A percentile compares a stretch with the other conserved stretches of the same genome.
Evolutionary conservation across 1,140 invertebrate species (phyloP).

Genomic region (Rhopalosiphum padi): DNA sequence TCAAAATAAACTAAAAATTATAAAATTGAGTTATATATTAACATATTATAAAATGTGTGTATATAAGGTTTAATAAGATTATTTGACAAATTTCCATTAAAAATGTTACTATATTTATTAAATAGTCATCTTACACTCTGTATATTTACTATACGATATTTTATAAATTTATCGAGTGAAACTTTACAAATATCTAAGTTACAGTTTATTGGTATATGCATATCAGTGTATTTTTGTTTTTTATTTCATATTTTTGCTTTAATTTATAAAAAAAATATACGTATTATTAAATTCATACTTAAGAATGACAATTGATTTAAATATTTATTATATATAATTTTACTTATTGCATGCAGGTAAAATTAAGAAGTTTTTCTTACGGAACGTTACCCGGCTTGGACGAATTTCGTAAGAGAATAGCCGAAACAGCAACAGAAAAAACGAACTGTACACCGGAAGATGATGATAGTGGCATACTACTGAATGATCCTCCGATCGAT

Average conservation of each 20-base stretch:
- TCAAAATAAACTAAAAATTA: neutral
- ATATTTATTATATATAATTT: neutral
- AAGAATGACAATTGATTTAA: neutral
- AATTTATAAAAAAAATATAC: neutral
- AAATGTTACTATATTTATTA: too few relatives aligned
- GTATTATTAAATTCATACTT: neutral
- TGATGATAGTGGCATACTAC: conserved; percentile 77
- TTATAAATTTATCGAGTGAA: neutral
- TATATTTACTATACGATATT: neutral
- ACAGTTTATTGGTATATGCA: neutral
- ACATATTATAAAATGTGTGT: too few relatives aligned
- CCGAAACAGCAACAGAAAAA: conserved; percentile 29
- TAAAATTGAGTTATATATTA: neutral
- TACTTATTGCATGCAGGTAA: conserved; percentile 65
- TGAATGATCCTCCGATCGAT: conserved; percentile 61
- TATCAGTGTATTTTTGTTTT: neutral
- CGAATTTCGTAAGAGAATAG: conserved; percentile 68
- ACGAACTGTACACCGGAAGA: conserved; percentile 66
- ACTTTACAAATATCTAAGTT: neutral
- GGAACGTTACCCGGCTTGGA: conserved; percentile 76
- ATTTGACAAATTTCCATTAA: too few relatives aligned
- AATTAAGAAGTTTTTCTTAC: conserved; percentile 78
- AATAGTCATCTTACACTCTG: too few relatives aligned
- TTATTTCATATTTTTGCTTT: neutral
- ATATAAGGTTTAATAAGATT: too few relatives aligned